These are phyloP conservation scores for Cricetomys ansorgei DNA, from an alignment of 2,113 vertebrate genomes.

Conservation along the genomic window DNA sequence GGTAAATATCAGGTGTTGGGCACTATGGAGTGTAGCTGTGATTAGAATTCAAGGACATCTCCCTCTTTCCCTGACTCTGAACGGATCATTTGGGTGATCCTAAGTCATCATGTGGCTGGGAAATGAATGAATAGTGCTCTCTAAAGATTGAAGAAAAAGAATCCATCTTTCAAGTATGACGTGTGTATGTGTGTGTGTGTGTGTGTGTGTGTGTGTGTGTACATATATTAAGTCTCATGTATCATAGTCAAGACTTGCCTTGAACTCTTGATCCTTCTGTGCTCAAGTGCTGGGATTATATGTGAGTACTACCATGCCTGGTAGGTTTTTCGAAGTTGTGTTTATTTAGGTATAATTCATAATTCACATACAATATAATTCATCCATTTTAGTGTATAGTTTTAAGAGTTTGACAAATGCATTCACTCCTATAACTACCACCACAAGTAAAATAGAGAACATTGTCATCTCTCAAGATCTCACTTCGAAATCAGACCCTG, in stretches of 20 bases:
- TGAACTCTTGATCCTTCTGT: not conserved
- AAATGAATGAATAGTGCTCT: not conserved
- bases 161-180: not conserved
- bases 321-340: not conserved
- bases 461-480: not conserved
- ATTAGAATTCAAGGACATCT: not conserved
- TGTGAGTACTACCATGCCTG: not conserved
- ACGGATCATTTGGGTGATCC: not conserved
- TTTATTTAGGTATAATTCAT: slow-evolving; percentile 30
- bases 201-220: not conserved
- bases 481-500: not conserved
- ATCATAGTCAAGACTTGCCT: not conserved
- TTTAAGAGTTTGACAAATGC: slow-evolving; percentile 15
- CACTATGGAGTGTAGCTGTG: not conserved
- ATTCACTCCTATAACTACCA: not conserved
- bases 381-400: not conserved
- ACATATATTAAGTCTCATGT: not conserved
- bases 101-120: not conserved
- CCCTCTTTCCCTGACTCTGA: not conserved
- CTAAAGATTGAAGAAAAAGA: not conserved
- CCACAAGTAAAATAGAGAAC: not conserved
- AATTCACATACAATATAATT: not conserved
- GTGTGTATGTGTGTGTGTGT: not conserved
- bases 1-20: not conserved
- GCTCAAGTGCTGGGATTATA: not conserved